Base-by-base conservation (phyloP, 1,140 invertebrate species). In the Drosophila jambulina region DNA sequence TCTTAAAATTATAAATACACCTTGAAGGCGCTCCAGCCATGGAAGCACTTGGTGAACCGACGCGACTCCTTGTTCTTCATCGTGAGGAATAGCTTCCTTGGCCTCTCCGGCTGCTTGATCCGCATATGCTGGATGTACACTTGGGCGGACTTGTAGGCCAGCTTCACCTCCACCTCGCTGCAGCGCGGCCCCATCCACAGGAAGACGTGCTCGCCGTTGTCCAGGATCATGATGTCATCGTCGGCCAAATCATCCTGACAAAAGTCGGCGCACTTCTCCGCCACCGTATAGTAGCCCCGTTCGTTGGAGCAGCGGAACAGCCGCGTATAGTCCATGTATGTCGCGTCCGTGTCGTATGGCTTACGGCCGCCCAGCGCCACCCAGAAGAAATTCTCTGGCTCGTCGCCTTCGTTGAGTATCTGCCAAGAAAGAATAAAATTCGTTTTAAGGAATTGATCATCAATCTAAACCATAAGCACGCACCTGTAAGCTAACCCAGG, bases 201-300 rank as follows among this genome's bases (percentile, higher is more conserved):
- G 94, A 99, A 99, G 45, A 99, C 98, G 93, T 99, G 97, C 90
- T 98, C 96, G 2, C 99, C 99, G 93, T 99, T 99, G 93, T 99
- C 99, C 62, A 99, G 94, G 71, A 99, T 98, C 99, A 99, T 99
- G 13, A 99, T 99, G 93, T 99, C 99, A 93, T 99, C 99, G 94
- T 99, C 99, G 32, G 99, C 98, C 79, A 99, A 94, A 94, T 99
- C 99, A 93, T 99, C 99, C 97, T 99, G 99, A 94, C 99, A 99
- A 94, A 99, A 99, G 94, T 99, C 99, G 2, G 98, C 98, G 94
- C 99, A 99, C 93, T 99, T 99, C 93, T 99, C 99, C 25, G 98
- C 99, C 9, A 99, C 98, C 7, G 97, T 98, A 91, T 99, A 99
- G 93, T 99, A 99, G 25, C 99, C 99, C 93, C 99, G 99, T 91